Evolutionary conservation across 2,888 invertebrate genomes (phyloP).

Genomic region (Lasius fuliginosus): DNA sequence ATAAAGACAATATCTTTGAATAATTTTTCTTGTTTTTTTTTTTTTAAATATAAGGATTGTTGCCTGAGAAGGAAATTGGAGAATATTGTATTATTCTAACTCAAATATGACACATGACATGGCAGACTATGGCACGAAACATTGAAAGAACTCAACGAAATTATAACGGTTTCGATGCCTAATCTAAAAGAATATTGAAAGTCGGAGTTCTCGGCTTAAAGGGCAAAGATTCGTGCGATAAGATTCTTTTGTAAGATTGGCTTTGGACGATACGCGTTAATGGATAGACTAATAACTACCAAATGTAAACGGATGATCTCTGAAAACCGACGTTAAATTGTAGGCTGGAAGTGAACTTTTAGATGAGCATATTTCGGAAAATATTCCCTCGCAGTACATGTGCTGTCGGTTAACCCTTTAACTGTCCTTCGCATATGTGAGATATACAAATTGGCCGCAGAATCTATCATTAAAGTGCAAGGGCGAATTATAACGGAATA

Average conservation of each 20-base stretch:
- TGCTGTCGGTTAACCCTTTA: conserved; percentile 45
- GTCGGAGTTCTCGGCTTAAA: conserved; percentile 41
- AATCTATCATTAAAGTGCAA: conserved; percentile 8
- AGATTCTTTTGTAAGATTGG: conserved; percentile 30
- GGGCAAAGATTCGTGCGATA: conserved; percentile 31
- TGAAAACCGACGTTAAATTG: conserved; percentile 72
- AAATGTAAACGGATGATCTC: conserved; percentile 81
- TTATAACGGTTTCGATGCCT: conserved; percentile 31
- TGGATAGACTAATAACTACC: conserved; percentile 82
- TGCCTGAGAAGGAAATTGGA: background rate
- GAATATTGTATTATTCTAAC: conserved; percentile 5
- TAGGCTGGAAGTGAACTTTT: conserved; percentile 50
- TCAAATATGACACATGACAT: background rate
- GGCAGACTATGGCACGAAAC: background rate
- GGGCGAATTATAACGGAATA: background rate
- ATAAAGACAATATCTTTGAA: conserved; percentile 13
- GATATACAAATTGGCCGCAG: background rate
- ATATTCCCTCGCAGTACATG: conserved; percentile 19
- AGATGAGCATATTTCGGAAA: conserved; percentile 36
- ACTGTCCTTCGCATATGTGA: background rate
- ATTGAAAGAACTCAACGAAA: background rate
- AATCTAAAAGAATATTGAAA: conserved; percentile 27
- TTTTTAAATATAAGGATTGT: background rate
- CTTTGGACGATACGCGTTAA: conserved; percentile 18
- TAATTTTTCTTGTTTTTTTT: conserved; percentile 18